Evolutionary conservation across 2,797 vertebrate species (phyloP).

Genomic region (Rachycentron canadum): DNA sequence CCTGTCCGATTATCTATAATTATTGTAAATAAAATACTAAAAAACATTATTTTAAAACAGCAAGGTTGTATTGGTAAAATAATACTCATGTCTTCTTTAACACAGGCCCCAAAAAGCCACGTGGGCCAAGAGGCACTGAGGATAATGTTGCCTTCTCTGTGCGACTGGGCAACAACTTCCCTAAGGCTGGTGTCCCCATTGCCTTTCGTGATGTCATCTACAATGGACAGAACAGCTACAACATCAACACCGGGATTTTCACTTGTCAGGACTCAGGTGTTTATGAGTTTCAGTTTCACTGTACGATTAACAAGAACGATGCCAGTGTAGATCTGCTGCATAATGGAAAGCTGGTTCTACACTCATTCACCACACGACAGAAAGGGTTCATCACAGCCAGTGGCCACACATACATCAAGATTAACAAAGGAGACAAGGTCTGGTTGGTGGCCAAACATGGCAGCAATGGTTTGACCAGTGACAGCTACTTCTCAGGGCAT

Average conservation of each 20-base stretch:
- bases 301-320: not conserved
- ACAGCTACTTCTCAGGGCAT: conserved; percentile 74
- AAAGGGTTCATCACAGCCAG: conserved; percentile 36
- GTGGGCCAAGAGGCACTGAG: accelerated
- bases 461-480: conserved; percentile 41
- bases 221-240: conserved; percentile 70
- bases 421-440: conserved; percentile 54
- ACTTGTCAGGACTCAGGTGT: conserved; percentile 67
- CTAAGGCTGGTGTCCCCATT: conserved; percentile 30
- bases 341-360: conserved; percentile 45
- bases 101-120: conserved; percentile 30
- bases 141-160: conserved; percentile 56
- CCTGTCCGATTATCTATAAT: not conserved
- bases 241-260: conserved; percentile 62
- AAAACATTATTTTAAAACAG: not conserved
- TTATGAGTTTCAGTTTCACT: conserved; percentile 78
- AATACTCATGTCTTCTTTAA: conserved; percentile 13
- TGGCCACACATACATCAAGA: conserved; percentile 55
- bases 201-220: conserved; percentile 66
- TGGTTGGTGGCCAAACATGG: conserved; percentile 42
- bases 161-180: conserved; percentile 46
- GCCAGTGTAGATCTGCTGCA: conserved; percentile 56
- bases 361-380: conserved; percentile 69
- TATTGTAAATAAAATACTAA: not conserved
- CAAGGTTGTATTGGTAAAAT: conserved; percentile 1